Conservation (phyloP, 1,140 invertebrate species). For the Spodoptera litura region DNA sequence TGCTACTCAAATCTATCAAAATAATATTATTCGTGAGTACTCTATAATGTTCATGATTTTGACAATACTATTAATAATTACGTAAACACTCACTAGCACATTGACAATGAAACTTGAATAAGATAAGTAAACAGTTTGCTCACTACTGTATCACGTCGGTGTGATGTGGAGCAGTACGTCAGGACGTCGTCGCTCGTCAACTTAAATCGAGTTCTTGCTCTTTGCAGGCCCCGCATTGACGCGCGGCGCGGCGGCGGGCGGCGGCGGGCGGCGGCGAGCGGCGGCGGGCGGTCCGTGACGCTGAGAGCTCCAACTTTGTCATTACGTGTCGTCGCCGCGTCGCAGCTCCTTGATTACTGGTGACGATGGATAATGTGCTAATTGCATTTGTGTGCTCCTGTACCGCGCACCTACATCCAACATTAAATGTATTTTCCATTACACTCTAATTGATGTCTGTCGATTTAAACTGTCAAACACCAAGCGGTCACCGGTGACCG, state of each 20-base stretch:
- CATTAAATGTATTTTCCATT: too few species aligned
- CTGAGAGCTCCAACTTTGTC: neutral
- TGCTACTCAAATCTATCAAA: too few species aligned
- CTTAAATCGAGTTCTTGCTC: constrained; percentile 16
- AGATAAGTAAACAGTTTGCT: neutral
- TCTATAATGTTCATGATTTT: too few species aligned
- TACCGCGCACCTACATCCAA: too few species aligned
- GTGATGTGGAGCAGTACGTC: neutral
- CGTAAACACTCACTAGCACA: too few species aligned
- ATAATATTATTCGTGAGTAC: too few species aligned
- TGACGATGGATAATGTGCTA: constrained; percentile 7
- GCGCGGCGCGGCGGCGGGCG: neutral
- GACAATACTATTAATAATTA: too few species aligned
- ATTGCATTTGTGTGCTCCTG: constrained; percentile 1
- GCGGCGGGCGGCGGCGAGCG: neutral
- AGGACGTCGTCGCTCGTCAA: neutral
- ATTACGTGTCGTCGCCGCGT: neutral
- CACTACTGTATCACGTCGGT: neutral
- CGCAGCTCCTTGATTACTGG: neutral
- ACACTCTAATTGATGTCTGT: too few species aligned
- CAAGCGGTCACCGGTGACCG: too few species aligned
- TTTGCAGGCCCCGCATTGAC: neutral
- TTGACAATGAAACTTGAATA: too few species aligned
- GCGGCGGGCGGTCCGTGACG: neutral
- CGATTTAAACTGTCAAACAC: too few species aligned